A percentile compares a stretch with the other conserved stretches of the same genome.
These are phyloP conservation scores for Drosophila teissieri DNA, from an alignment of 1,140 invertebrate species.

Conservation along the genomic window DNA sequence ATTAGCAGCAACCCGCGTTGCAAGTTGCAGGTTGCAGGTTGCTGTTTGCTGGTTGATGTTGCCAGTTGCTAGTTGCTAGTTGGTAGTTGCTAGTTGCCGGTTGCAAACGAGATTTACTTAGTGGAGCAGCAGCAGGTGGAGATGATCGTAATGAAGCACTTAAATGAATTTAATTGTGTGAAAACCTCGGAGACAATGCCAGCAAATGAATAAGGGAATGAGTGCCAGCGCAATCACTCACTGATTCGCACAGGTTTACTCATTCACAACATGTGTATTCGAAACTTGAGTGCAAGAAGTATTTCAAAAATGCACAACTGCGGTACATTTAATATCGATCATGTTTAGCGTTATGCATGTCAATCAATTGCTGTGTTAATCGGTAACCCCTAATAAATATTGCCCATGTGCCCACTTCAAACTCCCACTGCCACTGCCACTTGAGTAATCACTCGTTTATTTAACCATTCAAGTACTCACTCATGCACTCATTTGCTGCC, in stretches of 20 bases:
- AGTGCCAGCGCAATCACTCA: conserved; percentile 58
- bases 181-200: conserved; percentile 53
- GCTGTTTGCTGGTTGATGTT: neutral
- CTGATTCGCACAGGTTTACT: conserved; percentile 5
- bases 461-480: conserved; percentile 5
- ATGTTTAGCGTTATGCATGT: neutral
- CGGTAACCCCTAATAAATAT: neutral
- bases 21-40: conserved; percentile 26
- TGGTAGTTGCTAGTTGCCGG: conserved; percentile 15
- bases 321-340: neutral
- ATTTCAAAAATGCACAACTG: neutral
- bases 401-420: neutral
- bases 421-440: conserved; percentile 9
- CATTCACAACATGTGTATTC: neutral
- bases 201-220: conserved; percentile 19
- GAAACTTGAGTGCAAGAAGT: no score
- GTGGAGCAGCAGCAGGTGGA: conserved; percentile 71
- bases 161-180: conserved; percentile 84
- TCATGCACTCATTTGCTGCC: conserved; percentile 6
- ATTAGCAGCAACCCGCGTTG: conserved; percentile 32
- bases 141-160: conserved; percentile 78
- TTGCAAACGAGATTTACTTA: conserved; percentile 73
- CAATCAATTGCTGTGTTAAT: neutral
- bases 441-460: conserved; percentile 6
- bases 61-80: conserved; percentile 5